Base-by-base conservation (phyloP, 2,888 invertebrate species). In the Thera britannica region DNA sequence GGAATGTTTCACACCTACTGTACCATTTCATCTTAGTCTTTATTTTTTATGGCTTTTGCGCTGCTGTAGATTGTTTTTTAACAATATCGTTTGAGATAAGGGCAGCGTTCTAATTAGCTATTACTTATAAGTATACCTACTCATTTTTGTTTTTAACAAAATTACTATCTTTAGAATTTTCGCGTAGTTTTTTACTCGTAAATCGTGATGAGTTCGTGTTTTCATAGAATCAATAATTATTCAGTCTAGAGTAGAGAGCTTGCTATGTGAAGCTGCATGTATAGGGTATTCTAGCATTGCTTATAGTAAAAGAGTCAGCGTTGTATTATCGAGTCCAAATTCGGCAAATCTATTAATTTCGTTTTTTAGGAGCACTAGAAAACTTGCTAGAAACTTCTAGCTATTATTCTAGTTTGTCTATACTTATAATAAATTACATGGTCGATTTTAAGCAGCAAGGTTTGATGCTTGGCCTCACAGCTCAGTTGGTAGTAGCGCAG, bases 1-100 rank as follows among this genome's bases (percentile, higher is more conserved):
- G 62, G 55, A 67, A 60, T 56, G 62, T 65, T 67, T 65, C 66
- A 59, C 60, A 62, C 67, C 46, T 64, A 56, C 58, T 56, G 48
- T 23, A 41, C 62, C 12, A 49, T 49, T 48, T 56, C 41, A 55
- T 41, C 36, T 7, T 41, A 62, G 0, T 7, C 38, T 54, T 35
- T 61, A 8, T 44, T 54, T 41, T 7, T 44, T 44, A 12, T 41
- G 9, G 12, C 12, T 59, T 35, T 38, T 38, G 59, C 12, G 49
- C 38, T 38, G 51, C 36, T 55, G 36, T 11, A 55, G 38, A 35
- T 55, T 11, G 34, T 9, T 52, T 34, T 11, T 38, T 23, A 1
- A 1, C 23, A 23, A 23, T 23, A 23, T 23, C 23, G 23, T 23
- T 23, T 23, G 23, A 23, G 23, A 23, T 23, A 23, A 23, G 1